Evolutionary conservation across 64 coral and sea anemone species (phyloP).

Genomic region (Dendronephthya gigantea): DNA sequence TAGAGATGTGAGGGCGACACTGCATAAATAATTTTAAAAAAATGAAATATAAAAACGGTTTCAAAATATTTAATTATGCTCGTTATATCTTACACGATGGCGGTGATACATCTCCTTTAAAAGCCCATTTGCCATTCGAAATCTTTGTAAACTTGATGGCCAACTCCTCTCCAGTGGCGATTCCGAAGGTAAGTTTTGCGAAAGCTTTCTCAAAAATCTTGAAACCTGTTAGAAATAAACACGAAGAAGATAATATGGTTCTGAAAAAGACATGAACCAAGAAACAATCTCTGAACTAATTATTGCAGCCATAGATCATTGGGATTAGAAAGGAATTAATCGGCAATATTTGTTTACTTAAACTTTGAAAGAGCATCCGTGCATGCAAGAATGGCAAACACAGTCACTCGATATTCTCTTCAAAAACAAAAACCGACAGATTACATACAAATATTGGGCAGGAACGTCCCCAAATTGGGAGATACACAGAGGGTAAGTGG

Average conservation of each 20-base stretch:
- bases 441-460: no score
- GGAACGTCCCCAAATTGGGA: no score
- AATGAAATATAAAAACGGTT: no score
- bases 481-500: background rate
- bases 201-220: background rate
- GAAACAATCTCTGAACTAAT: background rate
- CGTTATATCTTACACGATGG: background rate
- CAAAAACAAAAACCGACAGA: no score
- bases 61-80: background rate
- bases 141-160: background rate
- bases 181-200: background rate
- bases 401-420: no score
- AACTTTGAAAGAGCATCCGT: no score
- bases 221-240: background rate
- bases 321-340: background rate
- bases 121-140: background rate
- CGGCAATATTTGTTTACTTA: no score
- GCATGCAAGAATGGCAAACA: no score
- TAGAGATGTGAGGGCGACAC: no score
- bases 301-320: background rate
- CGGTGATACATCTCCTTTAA: slow-evolving; percentile 11
- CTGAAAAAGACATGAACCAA: background rate
- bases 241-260: background rate
- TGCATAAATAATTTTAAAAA: no score
- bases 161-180: slow-evolving; percentile 4